Percentiles rank a stretch among this genome's conserved stretches.
These are phyloP conservation scores for Epinotia brunnichana DNA, from an alignment of 2,888 invertebrate species.

Conservation along the genomic window DNA sequence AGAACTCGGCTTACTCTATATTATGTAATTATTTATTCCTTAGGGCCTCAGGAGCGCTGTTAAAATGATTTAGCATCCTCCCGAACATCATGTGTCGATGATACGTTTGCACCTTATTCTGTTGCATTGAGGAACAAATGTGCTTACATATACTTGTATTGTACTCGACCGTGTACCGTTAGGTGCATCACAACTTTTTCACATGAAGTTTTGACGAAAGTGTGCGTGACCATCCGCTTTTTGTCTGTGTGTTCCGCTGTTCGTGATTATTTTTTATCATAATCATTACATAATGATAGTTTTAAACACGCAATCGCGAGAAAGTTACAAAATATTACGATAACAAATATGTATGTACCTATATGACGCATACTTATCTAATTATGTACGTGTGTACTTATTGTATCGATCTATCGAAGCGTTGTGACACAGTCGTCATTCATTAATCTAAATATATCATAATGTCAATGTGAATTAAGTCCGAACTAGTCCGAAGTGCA, in stretches of 20 bases:
- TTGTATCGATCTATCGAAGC: conserved; percentile 12
- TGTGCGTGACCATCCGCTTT: conserved; percentile 19
- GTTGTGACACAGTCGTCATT: conserved; percentile 4
- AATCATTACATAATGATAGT: conserved; percentile 16
- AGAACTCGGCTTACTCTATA: no score
- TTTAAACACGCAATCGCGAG: conserved; percentile 18
- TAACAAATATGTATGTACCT: conserved; percentile 13
- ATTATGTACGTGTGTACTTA: conserved; percentile 25
- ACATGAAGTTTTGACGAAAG: conserved; percentile 1
- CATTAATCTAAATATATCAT: conserved; percentile 2
- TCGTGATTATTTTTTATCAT: conserved; percentile 29
- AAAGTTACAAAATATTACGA: conserved; percentile 35
- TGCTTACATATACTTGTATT: not conserved
- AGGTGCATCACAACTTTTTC: conserved; percentile 8
- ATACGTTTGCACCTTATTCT: not conserved
- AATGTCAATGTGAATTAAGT: conserved; percentile 32
- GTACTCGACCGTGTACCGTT: not conserved
- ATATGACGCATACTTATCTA: conserved; percentile 30
- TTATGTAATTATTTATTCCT: no score
- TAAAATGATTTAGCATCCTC: no score
- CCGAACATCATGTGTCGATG: no score
- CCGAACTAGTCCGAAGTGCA: conserved; percentile 34
- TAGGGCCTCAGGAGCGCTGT: no score
- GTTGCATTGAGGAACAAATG: no score
- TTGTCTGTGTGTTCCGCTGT: not conserved